Conservation (phyloP, 1,140 invertebrate genomes). For the Babylonia areolata region DNA sequence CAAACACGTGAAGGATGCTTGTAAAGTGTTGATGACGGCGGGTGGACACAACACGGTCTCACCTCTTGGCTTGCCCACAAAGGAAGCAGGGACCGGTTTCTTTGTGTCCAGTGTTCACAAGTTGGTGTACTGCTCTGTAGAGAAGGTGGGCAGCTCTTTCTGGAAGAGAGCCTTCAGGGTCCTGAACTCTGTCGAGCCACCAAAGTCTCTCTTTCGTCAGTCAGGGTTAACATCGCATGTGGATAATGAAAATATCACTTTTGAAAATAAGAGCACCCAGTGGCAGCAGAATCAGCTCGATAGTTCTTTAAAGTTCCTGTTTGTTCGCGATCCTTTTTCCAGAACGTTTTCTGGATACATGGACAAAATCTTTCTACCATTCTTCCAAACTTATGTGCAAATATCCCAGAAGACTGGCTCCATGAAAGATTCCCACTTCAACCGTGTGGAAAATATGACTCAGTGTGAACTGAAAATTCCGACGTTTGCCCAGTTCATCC, state of each 20-base stretch:
- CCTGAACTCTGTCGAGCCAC: background rate
- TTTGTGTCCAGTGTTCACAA: background rate
- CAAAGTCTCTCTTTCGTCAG: background rate
- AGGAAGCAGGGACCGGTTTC: background rate
- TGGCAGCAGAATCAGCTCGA: background rate
- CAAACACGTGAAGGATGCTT: background rate
- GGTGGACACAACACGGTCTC: too few relatives aligned
- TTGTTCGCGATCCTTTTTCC: conserved; percentile 40
- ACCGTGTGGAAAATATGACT: background rate
- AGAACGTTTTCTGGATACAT: conserved; percentile 45
- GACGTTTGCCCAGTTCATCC: background rate
- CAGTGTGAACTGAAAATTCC: background rate
- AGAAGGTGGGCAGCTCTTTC: conserved; percentile 24
- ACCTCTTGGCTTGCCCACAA: background rate
- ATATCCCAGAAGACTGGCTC: background rate
- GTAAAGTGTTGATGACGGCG: background rate
- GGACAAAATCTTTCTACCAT: conserved; percentile 45
- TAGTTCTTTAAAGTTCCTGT: conserved; percentile 25
- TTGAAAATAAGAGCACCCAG: background rate
- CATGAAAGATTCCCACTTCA: background rate
- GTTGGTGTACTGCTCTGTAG: conserved; percentile 13
- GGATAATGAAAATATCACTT: background rate
- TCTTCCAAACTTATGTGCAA: background rate
- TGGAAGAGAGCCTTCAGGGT: conserved; percentile 16
- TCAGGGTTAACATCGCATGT: background rate